Evolutionary conservation across 2,888 invertebrate genomes (phyloP), one percentile per base, ranked within the genome.

Genomic region (Drosophila kanekoi): DNA sequence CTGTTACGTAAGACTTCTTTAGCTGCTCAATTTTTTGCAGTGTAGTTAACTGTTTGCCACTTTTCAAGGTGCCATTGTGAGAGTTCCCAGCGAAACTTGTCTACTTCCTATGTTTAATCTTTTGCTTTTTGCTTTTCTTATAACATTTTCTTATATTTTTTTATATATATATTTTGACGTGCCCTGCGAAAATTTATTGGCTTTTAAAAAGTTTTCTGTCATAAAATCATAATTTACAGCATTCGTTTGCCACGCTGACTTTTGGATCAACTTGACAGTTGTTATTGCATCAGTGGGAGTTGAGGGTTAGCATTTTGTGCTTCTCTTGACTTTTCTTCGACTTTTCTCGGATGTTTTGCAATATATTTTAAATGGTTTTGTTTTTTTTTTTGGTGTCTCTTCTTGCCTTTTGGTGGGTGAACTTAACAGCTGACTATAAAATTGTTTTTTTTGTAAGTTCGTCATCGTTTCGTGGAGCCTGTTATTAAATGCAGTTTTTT

Each of bases 211-310:
- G 71, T 84, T 87, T 81, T 75, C 72, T 81, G 85, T 73, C 83
- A 81, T 87, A 77, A 87, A 87, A 72, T 85, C 66, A 84, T 84
- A 87, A 84, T 84, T 84, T 84, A 84, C 87, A 87, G 87, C 85
- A 87, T 87, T 87, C 87, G 77, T 60, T 81, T 81, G 47, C 52
- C 49, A 54, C 57, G 48, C 59, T 28, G 57, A 57, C 32, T 67
- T 62, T 73, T 48, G 57, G 65, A 81, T 84, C 85, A 72, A 72
- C 60, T 68, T 81, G 82, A 79, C 87, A 79, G 84, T 81, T 74
- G 72, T 64, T 58, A 51, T 59, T 74, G 64, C 63, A 69, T 77
- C 66, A 28, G 59, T 68, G 64, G 81, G 67, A 57, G 77, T 68
- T 70, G 43, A 28, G 28, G 44, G 66, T 43, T 57, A 28, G 9